Base-by-base conservation (phyloP, 2,113 vertebrate genomes). In the Electrona antarctica region DNA sequence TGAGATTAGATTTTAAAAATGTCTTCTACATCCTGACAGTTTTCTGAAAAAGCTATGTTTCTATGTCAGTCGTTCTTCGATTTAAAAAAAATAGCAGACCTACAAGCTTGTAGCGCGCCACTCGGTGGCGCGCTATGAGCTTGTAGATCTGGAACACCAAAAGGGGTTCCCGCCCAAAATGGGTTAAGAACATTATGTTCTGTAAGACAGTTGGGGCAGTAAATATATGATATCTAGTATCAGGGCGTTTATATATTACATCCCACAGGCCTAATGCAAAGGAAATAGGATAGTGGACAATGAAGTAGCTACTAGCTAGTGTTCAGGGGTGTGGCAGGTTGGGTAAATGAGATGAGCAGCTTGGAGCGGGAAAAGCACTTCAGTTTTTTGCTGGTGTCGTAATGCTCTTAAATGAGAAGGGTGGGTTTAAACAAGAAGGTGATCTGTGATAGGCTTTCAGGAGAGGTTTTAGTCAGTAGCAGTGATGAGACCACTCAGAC, bases 401-500 rank as follows among this genome's bases (percentile, higher is more conserved):
- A 75, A 85, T 74, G 70, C 11, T 64, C 74, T 61, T 81, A 75
- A 51, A 77, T 49, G 33, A 41, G 3, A 41, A 6, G 33, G 33
- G 33, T n/a, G 10, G 67, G 71, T 64, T 70, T 52, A 73, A 85
- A 61, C 8, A 59, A 3, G 54, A 57, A 9, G 47, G 41, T 5
- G 7, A n/a, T 3, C 28, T 55, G 29, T 55, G 8, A 7, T 0
- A 10, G 69, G 69, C 64, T 84, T 86, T 81, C 14, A 28, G 64
- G 13, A 7, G 48, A 11, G 46, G 6, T 64, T 69, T 80, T n/a
- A 45, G 12, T 51, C 13, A 54, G 62, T 12, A 54, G 8, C 8
- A 48, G 49, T n/a, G 5, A 10, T 52, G 65, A 80, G 75, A 88
- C 82, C n/a, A n/a, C 59, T 77, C 52, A 64, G 74, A 81, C 83